Percentiles rank a stretch among this genome's conserved stretches.
phyloP scores from a whole-genome alignment of 2,888 invertebrate genomes.

The Dugesia japonica region DNA sequence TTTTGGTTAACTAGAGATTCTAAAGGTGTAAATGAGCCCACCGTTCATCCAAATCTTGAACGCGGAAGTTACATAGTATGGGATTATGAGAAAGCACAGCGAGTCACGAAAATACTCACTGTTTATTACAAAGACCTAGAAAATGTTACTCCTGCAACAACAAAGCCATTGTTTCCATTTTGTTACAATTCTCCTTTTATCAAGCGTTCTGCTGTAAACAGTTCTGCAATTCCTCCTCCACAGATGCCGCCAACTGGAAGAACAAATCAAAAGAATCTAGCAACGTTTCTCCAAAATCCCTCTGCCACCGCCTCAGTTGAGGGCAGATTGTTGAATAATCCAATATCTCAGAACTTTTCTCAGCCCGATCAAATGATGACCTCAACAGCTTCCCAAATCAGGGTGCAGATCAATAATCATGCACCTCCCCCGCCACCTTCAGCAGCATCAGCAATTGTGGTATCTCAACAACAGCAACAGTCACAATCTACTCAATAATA shows the following conservation, averaged over 20 bases:
- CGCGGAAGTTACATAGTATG: not conserved
- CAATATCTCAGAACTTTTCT: not conserved
- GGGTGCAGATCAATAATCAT: not conserved
- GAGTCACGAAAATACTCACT: not conserved
- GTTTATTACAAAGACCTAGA: not conserved
- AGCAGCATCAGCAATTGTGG: not conserved
- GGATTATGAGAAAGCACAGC: not conserved
- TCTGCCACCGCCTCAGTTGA: not conserved
- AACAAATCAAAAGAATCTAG: not conserved
- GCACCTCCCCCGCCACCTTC: not conserved
- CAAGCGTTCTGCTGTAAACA: not conserved
- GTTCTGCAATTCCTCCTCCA: not conserved
- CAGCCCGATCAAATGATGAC: not conserved
- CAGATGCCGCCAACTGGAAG: not conserved
- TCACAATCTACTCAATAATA: not conserved
- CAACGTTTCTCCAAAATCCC: not conserved
- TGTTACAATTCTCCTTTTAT: not conserved
- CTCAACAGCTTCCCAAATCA: not conserved
- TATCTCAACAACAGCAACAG: not conserved
- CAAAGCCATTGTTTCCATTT: not conserved
- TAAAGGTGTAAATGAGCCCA: not conserved
- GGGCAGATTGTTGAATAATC: not conserved
- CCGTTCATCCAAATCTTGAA: not conserved
- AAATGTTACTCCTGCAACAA: not conserved
- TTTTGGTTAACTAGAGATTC: not conserved